Evolutionary conservation across 2,888 invertebrate genomes (phyloP), one percentile per base, ranked within the genome.

Genomic region (Drosophila borborema): DNA sequence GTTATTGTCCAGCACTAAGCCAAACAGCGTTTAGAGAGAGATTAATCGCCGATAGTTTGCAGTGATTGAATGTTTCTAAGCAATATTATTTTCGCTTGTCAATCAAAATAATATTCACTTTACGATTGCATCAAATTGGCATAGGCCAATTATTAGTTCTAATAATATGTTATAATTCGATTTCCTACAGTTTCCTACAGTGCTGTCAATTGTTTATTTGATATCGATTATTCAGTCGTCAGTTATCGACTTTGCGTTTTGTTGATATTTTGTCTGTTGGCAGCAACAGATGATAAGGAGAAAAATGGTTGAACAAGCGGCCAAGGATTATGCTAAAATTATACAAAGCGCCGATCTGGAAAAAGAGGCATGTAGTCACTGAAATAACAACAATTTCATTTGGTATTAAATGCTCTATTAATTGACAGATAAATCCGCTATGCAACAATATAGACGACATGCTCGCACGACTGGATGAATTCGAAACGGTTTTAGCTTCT

Each of bases 381-480:
- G 2, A 31, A 12, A 16, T 12, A 10, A 23, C 20, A 8, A 1
- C 9, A 9, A 16, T 23, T 10, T 12, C 14, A 38, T 10, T 20
- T 23, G 23, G 3, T 45, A 28, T 34, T 18, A 18, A 18, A 16
- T 7, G 14, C 20, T 20, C 10, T 18, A 23, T 45, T 14, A 59
- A 28, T 18, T 14, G 6, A 16, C 67, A 92, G 91, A 91, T 93
- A 9, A 94, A 94, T 91, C 95, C 94, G 3, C 94, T 95, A 28
- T 95, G 95, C 91, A 94, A 94, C 87, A 94, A 94, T 66, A 94
- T 96, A 49, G 96, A 96, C 78, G 95, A 95, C 85, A 95, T 96
- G 95, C 90, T 95, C 58, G 95, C 95, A 1, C 93, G 96, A 70
- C 92, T 96, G 31, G 96, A 96, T 91, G 96, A 96, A 90, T 94